phyloP scores from a whole-genome alignment of 2,113 vertebrate genomes.

The Amblyornis subalaris region DNA sequence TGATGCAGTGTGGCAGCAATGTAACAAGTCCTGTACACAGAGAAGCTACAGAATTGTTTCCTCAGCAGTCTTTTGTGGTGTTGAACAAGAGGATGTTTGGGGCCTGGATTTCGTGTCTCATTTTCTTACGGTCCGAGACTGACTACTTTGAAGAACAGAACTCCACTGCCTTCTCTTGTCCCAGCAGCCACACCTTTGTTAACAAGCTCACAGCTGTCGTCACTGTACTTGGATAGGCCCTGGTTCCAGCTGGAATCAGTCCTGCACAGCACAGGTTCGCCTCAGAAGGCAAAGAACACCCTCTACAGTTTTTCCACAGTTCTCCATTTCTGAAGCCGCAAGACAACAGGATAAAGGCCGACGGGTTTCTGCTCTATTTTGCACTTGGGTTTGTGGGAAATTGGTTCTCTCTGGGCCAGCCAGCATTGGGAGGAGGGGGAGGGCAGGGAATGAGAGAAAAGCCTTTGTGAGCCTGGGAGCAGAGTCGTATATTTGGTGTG shows the following conservation, averaged over 20 bases:
- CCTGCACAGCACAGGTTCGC: rapidly evolving
- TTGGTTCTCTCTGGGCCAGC: not conserved
- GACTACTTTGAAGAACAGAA: not conserved
- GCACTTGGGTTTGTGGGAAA: not conserved
- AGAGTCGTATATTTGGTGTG: not conserved
- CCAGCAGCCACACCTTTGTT: not conserved
- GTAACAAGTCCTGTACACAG: not conserved
- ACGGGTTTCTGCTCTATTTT: not conserved
- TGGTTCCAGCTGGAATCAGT: not conserved
- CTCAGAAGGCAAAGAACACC: not conserved
- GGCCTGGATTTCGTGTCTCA: not conserved
- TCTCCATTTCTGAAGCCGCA: not conserved
- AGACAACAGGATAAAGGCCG: not conserved
- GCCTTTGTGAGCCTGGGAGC: not conserved
- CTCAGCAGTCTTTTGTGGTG: not conserved
- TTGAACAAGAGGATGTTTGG: not conserved
- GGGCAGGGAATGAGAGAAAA: not conserved
- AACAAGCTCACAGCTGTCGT: not conserved
- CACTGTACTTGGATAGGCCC: not conserved
- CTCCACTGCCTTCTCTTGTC: not conserved
- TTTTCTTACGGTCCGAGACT: not conserved
- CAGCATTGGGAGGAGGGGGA: not conserved
- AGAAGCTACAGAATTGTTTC: not conserved
- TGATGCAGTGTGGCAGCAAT: not conserved
- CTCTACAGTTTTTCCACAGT: not conserved